phyloP scores from a whole-genome alignment of 2,888 invertebrate species.

The Cheilosia pagana region DNA sequence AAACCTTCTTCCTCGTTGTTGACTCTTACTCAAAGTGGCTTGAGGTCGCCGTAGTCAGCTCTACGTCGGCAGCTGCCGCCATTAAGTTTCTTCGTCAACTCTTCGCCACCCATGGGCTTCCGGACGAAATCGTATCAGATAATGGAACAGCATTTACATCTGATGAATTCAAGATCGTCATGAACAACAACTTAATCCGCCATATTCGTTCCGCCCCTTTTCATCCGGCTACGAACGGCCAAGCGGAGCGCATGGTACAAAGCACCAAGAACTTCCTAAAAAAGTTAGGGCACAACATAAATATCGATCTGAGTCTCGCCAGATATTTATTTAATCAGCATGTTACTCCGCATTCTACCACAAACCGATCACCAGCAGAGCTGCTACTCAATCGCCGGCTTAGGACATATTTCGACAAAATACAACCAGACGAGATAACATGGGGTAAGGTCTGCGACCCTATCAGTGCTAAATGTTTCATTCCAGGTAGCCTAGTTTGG shows the following conservation, averaged over 20 bases:
- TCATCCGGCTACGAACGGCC: conserved; percentile 47
- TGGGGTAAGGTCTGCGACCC: conserved; percentile 19
- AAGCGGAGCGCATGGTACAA: conserved; percentile 30
- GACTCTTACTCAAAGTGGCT: conserved; percentile 60
- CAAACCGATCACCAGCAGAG: conserved; percentile 5
- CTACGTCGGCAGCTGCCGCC: conserved; percentile 43
- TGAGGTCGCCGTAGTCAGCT: conserved; percentile 48
- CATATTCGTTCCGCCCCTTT: conserved; percentile 59
- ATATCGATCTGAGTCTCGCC: conserved; percentile 12
- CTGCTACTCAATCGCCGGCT: conserved; percentile 9
- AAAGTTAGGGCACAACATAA: conserved; percentile 17
- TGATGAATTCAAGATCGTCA: conserved; percentile 48
- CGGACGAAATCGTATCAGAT: conserved; percentile 36
- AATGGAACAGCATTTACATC: conserved; percentile 60
- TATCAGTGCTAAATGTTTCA: conserved; percentile 12
- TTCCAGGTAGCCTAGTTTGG: conserved; percentile 28
- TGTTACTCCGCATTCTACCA: conserved; percentile 16
- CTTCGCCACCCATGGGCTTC: no score
- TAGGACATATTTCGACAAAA: conserved; percentile 22
- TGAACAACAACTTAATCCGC: conserved; percentile 54
- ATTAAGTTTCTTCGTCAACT: conserved; percentile 32
- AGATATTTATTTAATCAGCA: conserved; percentile 36
- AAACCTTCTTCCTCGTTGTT: conserved; percentile 35
- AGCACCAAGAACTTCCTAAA: conserved; percentile 26
- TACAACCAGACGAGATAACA: conserved; percentile 16